phyloP scores from a whole-genome alignment of 2,797 vertebrate genomes.

The Darevskia nairensis region DNA sequence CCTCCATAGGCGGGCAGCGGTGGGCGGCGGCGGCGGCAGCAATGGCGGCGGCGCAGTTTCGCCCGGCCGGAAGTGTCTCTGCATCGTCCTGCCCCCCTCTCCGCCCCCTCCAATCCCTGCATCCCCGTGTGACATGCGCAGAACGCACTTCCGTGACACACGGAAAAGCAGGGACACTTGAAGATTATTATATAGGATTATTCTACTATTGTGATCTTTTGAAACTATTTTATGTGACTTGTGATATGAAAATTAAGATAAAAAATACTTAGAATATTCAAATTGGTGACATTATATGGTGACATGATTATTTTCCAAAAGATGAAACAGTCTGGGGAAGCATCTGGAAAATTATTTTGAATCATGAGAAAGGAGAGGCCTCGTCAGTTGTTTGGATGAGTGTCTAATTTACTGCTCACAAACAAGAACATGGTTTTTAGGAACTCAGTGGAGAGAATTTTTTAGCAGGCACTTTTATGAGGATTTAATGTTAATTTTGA shows the following conservation, averaged over 20 bases:
- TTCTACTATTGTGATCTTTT: constrained; percentile 26
- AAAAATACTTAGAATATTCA: constrained; percentile 47
- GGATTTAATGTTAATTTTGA: constrained; percentile 60
- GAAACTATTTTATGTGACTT: background rate
- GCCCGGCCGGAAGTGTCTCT: no score
- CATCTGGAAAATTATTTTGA: constrained; percentile 38
- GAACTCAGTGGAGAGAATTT: constrained; percentile 47
- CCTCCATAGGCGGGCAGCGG: no score
- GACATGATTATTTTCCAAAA: constrained; percentile 45
- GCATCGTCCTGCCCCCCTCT: no score
- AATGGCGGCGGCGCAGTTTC: no score
- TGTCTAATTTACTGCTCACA: constrained; percentile 59
- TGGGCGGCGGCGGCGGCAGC: no score
- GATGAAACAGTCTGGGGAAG: background rate
- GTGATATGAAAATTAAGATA: constrained; percentile 34
- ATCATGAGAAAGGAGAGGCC: constrained; percentile 55
- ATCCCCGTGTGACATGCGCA: no score
- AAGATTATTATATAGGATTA: no score
- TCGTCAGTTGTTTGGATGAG: constrained; percentile 52
- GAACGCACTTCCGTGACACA: no score
- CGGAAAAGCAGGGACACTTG: no score
- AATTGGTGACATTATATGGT: constrained; percentile 42
- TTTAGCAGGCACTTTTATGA: constrained; percentile 51
- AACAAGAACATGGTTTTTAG: constrained; percentile 49
- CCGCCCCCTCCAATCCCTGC: no score